phyloP scores from a whole-genome alignment of 1,140 invertebrate genomes.

The Drosophila ficusphila region DNA sequence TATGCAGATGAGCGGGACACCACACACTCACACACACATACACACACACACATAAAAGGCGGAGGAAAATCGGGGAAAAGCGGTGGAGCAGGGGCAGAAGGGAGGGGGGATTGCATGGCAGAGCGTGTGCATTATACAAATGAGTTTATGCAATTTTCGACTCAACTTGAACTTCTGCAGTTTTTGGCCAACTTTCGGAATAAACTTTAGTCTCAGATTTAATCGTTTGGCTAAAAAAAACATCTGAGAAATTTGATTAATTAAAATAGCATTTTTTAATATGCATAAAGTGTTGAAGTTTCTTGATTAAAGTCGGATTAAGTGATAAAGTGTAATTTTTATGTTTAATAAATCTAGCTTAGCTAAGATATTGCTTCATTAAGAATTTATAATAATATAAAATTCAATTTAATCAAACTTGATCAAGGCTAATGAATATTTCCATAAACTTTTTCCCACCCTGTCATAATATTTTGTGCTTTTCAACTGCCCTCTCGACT shows the following conservation, averaged over 20 bases:
- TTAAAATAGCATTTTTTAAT: conserved; percentile 10
- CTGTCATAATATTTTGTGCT: neutral
- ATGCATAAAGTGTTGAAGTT: neutral
- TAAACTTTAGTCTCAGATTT: conserved; percentile 39
- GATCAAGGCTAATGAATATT: neutral
- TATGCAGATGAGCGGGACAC: conserved; percentile 45
- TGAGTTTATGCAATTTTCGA: conserved; percentile 64
- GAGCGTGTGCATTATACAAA: conserved; percentile 59
- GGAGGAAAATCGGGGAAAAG: conserved; percentile 14
- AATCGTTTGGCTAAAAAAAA: conserved; percentile 25
- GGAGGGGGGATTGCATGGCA: conserved; percentile 10
- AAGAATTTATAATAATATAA: too few relatives aligned
- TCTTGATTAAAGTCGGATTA: neutral
- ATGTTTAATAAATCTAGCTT: neutral
- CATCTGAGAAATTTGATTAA: conserved; percentile 28
- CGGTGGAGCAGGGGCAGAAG: neutral
- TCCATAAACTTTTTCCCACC: neutral
- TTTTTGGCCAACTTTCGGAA: conserved; percentile 16
- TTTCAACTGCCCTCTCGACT: neutral
- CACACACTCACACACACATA: neutral
- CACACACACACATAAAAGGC: conserved; percentile 7
- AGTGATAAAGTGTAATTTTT: neutral
- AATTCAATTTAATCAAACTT: too few relatives aligned
- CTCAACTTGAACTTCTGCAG: conserved; percentile 36
- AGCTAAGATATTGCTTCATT: too few relatives aligned